Percentiles rank a stretch among this genome's conserved stretches.
Conservation (phyloP, 2,888 invertebrate species). For the Cecidostiba fungosa region DNA sequence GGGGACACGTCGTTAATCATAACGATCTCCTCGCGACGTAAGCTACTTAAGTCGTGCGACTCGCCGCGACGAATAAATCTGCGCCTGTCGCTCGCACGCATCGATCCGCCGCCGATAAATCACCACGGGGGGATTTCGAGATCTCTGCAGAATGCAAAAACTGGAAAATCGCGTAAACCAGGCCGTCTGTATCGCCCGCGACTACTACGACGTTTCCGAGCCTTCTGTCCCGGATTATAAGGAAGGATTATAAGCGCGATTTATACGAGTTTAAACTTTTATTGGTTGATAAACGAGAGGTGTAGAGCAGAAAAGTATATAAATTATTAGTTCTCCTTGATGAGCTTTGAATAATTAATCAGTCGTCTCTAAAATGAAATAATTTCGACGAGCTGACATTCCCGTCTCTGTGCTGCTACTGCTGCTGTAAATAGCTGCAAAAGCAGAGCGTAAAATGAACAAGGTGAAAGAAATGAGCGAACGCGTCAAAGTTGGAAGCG, state of each 20-base stretch:
- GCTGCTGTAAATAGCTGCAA: background rate
- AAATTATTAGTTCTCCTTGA: background rate
- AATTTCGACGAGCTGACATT: background rate
- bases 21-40: constrained; percentile 55
- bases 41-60: constrained; percentile 61
- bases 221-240: background rate
- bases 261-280: background rate
- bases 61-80: constrained; percentile 42
- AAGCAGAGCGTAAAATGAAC: background rate
- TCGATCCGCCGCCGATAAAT: constrained; percentile 57
- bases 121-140: constrained; percentile 25
- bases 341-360: constrained; percentile 8
- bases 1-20: constrained; percentile 61
- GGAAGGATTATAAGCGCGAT: too few relatives aligned
- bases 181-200: background rate
- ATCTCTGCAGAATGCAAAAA: constrained; percentile 7
- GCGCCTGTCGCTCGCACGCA: background rate
- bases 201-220: background rate
- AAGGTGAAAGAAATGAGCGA: background rate
- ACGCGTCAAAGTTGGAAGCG: constrained; percentile 17
- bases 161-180: constrained; percentile 33
- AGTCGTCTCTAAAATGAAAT: background rate
- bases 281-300: background rate
- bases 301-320: background rate
- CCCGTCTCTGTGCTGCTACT: background rate